Percentiles rank a stretch among this genome's conserved stretches.
phyloP scores from a whole-genome alignment of 1,140 invertebrate genomes.

The Antheraea pernyi region DNA sequence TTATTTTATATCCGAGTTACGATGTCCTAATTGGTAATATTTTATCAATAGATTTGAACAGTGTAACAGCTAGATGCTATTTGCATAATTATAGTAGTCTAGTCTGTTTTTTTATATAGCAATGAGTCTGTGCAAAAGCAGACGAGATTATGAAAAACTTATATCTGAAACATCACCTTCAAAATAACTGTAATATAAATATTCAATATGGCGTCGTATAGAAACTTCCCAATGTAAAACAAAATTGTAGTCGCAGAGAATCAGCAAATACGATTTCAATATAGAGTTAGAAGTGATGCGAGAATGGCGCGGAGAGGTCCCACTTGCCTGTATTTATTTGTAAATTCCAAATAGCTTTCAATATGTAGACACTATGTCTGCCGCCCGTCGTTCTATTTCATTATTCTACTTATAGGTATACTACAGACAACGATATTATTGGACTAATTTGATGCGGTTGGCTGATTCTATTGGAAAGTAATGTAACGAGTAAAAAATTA shows the following conservation, averaged over 20 bases:
- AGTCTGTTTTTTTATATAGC: no score
- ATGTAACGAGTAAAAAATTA: not conserved
- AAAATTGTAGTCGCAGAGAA: slow-evolving; percentile 51
- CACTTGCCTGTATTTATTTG: slow-evolving; percentile 72
- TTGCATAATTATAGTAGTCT: no score
- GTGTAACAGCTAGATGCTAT: no score
- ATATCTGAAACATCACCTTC: no score
- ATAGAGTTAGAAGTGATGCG: slow-evolving; percentile 42
- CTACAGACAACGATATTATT: slow-evolving; percentile 59
- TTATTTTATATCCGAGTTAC: no score
- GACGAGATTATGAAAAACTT: no score
- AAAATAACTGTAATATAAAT: not conserved
- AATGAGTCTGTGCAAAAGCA: no score
- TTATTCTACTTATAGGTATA: slow-evolving; percentile 60
- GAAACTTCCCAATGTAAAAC: slow-evolving; percentile 35
- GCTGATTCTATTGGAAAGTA: slow-evolving; percentile 43
- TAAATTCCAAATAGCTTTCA: slow-evolving; percentile 76
- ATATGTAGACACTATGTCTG: slow-evolving; percentile 70
- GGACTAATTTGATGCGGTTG: slow-evolving; percentile 38
- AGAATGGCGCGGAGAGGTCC: slow-evolving; percentile 40
- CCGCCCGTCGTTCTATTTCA: slow-evolving; percentile 71
- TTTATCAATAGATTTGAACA: no score
- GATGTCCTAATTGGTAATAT: no score
- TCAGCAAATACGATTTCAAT: slow-evolving; percentile 72
- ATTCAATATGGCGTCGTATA: not conserved